Conservation (phyloP, 1,140 invertebrate genomes). For the Platyscapa corneri region DNA sequence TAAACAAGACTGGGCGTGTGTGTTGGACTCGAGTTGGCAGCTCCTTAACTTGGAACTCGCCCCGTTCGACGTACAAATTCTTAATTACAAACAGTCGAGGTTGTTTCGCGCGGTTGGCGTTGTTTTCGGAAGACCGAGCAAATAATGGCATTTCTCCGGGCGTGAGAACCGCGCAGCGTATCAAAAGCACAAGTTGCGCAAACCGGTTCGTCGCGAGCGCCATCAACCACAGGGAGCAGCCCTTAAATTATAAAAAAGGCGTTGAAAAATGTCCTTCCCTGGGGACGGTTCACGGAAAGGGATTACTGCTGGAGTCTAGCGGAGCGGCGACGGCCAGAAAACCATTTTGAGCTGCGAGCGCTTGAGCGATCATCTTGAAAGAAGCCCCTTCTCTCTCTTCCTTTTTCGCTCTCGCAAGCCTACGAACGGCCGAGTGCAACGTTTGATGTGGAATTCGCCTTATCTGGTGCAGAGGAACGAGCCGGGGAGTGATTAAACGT, state of each 20-base stretch:
- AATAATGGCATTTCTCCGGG: not conserved
- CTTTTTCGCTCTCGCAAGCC: not conserved
- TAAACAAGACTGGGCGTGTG: no score
- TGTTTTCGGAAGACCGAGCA: no score
- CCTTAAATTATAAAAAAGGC: constrained; percentile 3
- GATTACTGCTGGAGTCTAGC: not conserved
- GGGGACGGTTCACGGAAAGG: not conserved
- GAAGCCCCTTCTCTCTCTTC: not conserved
- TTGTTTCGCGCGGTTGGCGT: no score
- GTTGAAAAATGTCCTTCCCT: not conserved
- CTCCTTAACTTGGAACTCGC: no score
- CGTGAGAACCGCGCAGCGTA: no score
- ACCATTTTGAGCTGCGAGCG: constrained; percentile 29
- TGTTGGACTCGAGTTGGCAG: no score
- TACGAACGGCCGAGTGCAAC: constrained; percentile 14
- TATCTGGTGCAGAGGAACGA: constrained; percentile 26
- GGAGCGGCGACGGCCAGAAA: no score
- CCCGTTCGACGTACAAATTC: no score
- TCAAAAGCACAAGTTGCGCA: not conserved
- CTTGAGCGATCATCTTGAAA: constrained; percentile 6
- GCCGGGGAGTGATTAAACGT: constrained; percentile 25
- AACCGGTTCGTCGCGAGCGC: not conserved
- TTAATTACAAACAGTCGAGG: no score
- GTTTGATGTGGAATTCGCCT: constrained; percentile 42
- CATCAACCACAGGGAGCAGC: not conserved